Evolutionary conservation across 1,140 invertebrate species (phyloP), one percentile per base, ranked within the genome.

Genomic region (Sweltsa coloradensis): DNA sequence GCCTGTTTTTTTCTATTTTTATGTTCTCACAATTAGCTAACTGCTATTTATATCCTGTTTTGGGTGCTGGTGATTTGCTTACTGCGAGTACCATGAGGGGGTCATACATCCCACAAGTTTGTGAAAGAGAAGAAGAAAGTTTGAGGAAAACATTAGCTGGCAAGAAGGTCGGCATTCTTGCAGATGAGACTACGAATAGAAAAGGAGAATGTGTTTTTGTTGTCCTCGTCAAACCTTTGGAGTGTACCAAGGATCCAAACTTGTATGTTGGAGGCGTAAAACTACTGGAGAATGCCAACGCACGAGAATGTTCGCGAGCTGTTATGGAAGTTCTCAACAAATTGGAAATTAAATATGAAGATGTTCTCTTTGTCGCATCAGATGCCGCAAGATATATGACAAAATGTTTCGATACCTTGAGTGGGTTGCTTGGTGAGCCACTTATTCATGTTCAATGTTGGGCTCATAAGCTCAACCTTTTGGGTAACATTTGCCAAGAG

Each of bases 381-480:
- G 44, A 46, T 21, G 22, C 44, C 9, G 44, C 44, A 18, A 18
- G 27, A 25, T 46, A 46, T 34, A 46, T 46, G 44, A 36, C n/a
- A 19, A 46, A 21, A 27, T 46, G 44, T 46, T 19, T 25, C 2
- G 29, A 46, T 22, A 23, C 24, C 14, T 19, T 46, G 21, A 19
- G 34, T 37, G 44, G 34, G 21, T 5, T 36, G 34, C 13, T 37
- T 18, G 27, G 27, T 2, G 44, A 40, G 22, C 18, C 34, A 9
- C 3, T 46, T 21, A 21, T 42, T 21, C 41, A 25, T 14, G 44
- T 46, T 27, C 44, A 46, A 13, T 46, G 44, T 41, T 46, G 44
- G 44, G 44, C 44, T 37, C 44, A 46, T 36, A 41, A 46, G 23
- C 44, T 46, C 22, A 46, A 42, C 25, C 19, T 43, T 39, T 27